Conservation (phyloP, 2,113 vertebrate genomes). For the Eulemur macaco region DNA sequence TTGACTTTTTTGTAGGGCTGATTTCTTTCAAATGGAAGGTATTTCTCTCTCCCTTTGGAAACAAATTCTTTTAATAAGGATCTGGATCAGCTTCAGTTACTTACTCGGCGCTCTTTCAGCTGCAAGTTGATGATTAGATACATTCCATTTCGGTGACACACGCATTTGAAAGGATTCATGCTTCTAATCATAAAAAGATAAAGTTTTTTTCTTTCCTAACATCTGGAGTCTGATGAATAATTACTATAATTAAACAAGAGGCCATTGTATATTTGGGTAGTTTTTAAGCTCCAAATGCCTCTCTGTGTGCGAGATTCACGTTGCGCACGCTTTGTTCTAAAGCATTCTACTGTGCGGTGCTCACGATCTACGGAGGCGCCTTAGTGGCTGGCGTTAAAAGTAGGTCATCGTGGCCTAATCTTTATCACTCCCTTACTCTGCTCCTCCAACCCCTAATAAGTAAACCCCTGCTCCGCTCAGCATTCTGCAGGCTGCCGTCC, state of each 20-base stretch:
- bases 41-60: slow-evolving; percentile 62
- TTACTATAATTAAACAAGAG: slow-evolving; percentile 77
- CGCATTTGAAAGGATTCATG: slow-evolving; percentile 75
- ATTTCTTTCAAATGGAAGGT: slow-evolving; percentile 60
- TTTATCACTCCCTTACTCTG: neutral
- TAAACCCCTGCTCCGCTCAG: neutral
- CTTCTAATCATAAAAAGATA: slow-evolving; percentile 78
- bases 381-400: neutral
- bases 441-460: neutral
- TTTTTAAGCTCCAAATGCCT: slow-evolving; percentile 63
- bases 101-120: slow-evolving; percentile 55
- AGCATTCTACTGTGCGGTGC: slow-evolving; percentile 16
- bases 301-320: slow-evolving; percentile 49
- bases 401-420: slow-evolving; percentile 26
- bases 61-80: slow-evolving; percentile 68
- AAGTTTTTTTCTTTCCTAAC: slow-evolving; percentile 67
- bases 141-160: slow-evolving; percentile 72
- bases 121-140: slow-evolving; percentile 70
- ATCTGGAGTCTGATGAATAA: slow-evolving; percentile 79
- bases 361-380: neutral
- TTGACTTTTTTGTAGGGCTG: neutral
- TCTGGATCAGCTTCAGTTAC: slow-evolving; percentile 57
- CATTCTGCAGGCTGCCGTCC: neutral
- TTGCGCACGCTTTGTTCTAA: slow-evolving; percentile 54
- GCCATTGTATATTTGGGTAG: slow-evolving; percentile 65